Conservation (phyloP, 2,113 vertebrate species). For the Aviceda subcristata region DNA sequence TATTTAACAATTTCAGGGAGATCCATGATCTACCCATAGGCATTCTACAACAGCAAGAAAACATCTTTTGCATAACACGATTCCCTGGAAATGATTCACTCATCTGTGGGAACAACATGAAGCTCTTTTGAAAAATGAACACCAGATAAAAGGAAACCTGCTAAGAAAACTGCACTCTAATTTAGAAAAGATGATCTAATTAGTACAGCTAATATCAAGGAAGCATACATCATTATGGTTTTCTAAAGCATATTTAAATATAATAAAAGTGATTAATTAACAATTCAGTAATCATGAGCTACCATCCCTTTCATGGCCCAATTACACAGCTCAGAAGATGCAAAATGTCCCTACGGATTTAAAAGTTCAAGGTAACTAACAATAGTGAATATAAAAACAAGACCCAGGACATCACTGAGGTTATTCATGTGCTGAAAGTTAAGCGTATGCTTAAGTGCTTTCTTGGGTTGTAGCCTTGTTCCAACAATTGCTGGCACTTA, state of each 20-base stretch:
- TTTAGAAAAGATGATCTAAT: constrained; percentile 63
- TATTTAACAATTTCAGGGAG: not conserved
- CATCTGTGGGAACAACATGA: constrained; percentile 18
- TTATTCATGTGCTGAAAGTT: constrained; percentile 24
- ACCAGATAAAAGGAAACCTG: constrained; percentile 65
- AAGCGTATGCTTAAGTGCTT: constrained; percentile 32
- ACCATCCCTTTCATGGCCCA: constrained; percentile 18
- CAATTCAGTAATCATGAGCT: constrained; percentile 29
- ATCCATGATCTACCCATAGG: not conserved
- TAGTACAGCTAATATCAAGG: constrained; percentile 63
- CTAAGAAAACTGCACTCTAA: constrained; percentile 60
- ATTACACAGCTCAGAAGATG: constrained; percentile 12
- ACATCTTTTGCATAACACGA: not conserved
- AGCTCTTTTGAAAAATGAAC: constrained; percentile 47
- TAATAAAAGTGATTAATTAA: constrained; percentile 66
- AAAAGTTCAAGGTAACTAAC: not conserved
- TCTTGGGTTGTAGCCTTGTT: constrained; percentile 21
- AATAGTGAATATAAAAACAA: not conserved
- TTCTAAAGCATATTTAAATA: constrained; percentile 57
- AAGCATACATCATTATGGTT: constrained; percentile 57
- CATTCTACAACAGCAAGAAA: not conserved
- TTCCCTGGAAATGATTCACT: constrained; percentile 60
- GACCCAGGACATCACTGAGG: not conserved
- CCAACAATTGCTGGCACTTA: constrained; percentile 4
- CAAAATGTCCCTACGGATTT: not conserved